Evolutionary conservation across 2,888 invertebrate genomes (phyloP), one percentile per base, ranked within the genome.

Genomic region (Pherbina coryleti): DNA sequence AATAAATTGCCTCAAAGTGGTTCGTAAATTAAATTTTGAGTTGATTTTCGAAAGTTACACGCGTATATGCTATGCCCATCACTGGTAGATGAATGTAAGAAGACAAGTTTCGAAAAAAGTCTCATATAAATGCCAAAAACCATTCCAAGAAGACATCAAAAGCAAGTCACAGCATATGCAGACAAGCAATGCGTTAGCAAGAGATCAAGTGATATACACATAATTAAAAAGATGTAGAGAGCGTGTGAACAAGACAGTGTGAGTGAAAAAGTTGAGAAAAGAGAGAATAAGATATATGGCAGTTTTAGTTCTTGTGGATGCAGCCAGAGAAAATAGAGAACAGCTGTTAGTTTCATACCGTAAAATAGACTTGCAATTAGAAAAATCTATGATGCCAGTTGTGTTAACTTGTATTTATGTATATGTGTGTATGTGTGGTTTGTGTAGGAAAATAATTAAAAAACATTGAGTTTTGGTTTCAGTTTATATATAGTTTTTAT

Each of bases 401-500:
- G 55, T 22, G 19, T 55, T n/a, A 2, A 19, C 22, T 19, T 55
- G n/a, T 55, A 8, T 53, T 19, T 5, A 4, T 5, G 53, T 53
- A 4, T 64, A 34, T 64, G 22, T 7, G 25, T 31, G 28, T 62
- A 17, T 62, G 25, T 62, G 17, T 17, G n/a, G 62, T 60, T 44
- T 22, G 25, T 22, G 22, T 73, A 17, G 28, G 34, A 49, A 28
- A 70, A 37, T 37, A 79, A 82, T 77, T 72, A 74, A 81, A 80
- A 77, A 84, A 80, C 77, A 82, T 82, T 83, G 82, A 83, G 81
- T 83, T 83, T 83, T 83, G 82, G 83, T 81, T 81, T 81, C 75
- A 85, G 82, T 86, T 85, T 86, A 82, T 82, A 81, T 81, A 79
- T 77, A 81, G 80, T 79, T 79, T 79, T 81, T 82, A 70, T 78